A percentile compares a stretch with the other conserved stretches of the same genome.
Conservation (phyloP, 2,113 vertebrate species). For the Amphiprion percula region DNA sequence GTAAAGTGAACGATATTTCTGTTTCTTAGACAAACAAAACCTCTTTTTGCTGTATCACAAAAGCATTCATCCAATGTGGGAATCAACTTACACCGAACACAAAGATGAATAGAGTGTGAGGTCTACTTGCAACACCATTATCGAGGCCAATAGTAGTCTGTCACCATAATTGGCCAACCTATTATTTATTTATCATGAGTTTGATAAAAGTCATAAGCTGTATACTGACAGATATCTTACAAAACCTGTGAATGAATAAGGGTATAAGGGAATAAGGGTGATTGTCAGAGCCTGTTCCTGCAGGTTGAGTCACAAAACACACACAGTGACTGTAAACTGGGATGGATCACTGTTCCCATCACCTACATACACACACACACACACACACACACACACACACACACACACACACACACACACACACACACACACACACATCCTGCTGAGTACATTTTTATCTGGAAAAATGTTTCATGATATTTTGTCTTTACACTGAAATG, state of each 20-base stretch:
- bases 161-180: neutral
- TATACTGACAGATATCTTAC: neutral
- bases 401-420: slow-evolving; percentile 5
- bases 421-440: slow-evolving; percentile 27
- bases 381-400: neutral
- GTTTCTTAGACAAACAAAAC: too few relatives aligned
- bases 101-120: too few relatives aligned
- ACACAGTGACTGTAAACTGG: slow-evolving; percentile 60
- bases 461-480: neutral
- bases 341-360: slow-evolving; percentile 67
- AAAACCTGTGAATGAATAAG: slow-evolving; percentile 26
- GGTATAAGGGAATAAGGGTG: neutral
- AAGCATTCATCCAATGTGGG: too few relatives aligned
- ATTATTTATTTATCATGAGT: slow-evolving; percentile 13
- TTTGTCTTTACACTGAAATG: neutral
- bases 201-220: neutral
- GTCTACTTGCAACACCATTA: neutral
- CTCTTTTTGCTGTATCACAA: too few relatives aligned
- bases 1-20: neutral
- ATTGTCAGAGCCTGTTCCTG: slow-evolving; percentile 42
- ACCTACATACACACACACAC: neutral
- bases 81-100: too few relatives aligned
- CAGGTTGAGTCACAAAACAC: slow-evolving; percentile 64
- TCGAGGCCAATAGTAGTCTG: neutral
- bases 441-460: slow-evolving; percentile 14